phyloP scores from a whole-genome alignment of 2,113 vertebrate species.

The Fulica atra region DNA sequence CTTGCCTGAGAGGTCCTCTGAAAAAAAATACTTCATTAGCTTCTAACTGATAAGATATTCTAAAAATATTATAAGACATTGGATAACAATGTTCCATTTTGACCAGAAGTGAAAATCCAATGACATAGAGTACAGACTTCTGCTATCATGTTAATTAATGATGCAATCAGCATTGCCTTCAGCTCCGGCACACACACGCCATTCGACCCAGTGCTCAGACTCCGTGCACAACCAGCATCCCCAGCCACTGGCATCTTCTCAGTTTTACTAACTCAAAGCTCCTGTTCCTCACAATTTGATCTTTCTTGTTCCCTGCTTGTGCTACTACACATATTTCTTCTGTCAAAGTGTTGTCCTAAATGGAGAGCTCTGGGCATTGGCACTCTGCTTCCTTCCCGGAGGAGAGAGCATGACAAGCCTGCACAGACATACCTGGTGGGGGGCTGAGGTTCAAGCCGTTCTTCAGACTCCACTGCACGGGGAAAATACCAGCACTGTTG shows the following conservation, averaged over 20 bases:
- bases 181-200: neutral
- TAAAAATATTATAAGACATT: neutral
- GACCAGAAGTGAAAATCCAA: conserved; percentile 17
- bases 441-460: conserved; percentile 88
- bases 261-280: neutral
- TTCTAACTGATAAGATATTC: neutral
- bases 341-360: neutral
- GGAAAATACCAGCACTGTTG: conserved; percentile 79
- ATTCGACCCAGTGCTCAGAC: neutral
- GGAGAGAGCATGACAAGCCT: neutral
- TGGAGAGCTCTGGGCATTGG: neutral
- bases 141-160: neutral
- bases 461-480: conserved; percentile 92
- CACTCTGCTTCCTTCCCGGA: neutral
- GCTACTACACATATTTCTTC: neutral
- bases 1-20: neutral
- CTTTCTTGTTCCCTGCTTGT: neutral
- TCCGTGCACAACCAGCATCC: neutral
- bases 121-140: neutral
- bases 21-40: neutral
- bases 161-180: neutral
- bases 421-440: conserved; percentile 82
- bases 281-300: neutral
- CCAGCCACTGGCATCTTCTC: neutral
- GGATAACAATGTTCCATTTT: neutral